Percentiles rank a stretch among this genome's conserved stretches.
Evolutionary conservation across 1,140 invertebrate species (phyloP).

Genomic region (Pectinophora gossypiella): DNA sequence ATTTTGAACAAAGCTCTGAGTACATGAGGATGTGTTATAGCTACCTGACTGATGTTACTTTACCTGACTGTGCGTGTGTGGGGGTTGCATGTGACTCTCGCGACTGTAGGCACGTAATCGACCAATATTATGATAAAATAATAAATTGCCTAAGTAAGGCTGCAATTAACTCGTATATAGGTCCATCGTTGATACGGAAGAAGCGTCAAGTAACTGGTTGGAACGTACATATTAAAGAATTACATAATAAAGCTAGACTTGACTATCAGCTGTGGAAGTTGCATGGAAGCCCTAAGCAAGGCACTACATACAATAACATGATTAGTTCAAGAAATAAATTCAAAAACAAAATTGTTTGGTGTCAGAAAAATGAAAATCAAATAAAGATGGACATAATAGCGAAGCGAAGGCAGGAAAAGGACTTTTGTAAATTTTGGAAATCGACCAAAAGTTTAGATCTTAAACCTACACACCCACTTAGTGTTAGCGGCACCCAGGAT

Average conservation of each 20-base stretch:
- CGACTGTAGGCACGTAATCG: background rate
- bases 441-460: too few species aligned
- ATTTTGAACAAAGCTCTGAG: background rate
- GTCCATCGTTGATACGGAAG: background rate
- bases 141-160: background rate
- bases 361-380: background rate
- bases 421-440: too few species aligned
- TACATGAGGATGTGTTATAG: background rate
- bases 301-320: background rate
- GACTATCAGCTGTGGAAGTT: background rate
- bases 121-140: background rate
- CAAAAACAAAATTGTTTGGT: background rate
- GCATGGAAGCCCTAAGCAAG: background rate
- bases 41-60: background rate
- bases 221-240: background rate
- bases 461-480: too few species aligned
- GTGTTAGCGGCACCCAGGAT: too few species aligned
- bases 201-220: background rate
- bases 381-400: background rate
- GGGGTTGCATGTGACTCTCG: background rate
- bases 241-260: background rate
- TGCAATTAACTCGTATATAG: background rate
- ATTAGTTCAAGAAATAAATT: background rate
- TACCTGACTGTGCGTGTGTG: background rate
- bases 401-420: too few species aligned